phyloP scores from a whole-genome alignment of 1,140 invertebrate genomes.

The Drosophila albomicans region DNA sequence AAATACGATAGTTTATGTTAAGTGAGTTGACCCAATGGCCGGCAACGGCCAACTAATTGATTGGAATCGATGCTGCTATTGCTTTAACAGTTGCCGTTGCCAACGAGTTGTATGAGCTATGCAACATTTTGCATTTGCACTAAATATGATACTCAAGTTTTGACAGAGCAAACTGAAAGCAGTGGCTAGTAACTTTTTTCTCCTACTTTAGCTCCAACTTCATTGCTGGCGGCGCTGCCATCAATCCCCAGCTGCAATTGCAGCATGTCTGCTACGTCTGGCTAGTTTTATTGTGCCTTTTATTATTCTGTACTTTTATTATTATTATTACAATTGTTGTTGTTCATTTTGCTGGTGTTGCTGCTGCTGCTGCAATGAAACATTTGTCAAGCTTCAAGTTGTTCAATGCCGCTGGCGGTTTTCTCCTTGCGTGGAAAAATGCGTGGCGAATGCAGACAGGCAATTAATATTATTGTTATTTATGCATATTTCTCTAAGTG shows the following conservation, averaged over 20 bases:
- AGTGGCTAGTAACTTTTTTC: conserved; percentile 27
- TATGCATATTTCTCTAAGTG: conserved; percentile 61
- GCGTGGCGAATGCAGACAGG: conserved; percentile 69
- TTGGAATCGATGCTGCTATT: conserved; percentile 56
- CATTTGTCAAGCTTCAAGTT: conserved; percentile 61
- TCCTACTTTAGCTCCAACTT: conserved; percentile 5
- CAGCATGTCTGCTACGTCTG: conserved; percentile 14
- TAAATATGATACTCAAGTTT: conserved; percentile 14
- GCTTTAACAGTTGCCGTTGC: neutral
- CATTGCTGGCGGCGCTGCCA: conserved; percentile 46
- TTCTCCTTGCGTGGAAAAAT: conserved; percentile 51
- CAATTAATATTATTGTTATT: conserved; percentile 76
- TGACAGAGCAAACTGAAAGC: conserved; percentile 45
- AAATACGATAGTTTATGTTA: conserved; percentile 66
- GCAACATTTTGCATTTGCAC: conserved; percentile 31
- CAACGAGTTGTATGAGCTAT: conserved; percentile 40
- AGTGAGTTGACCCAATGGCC: conserved; percentile 67
- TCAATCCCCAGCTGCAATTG: conserved; percentile 65
- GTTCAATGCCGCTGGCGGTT: conserved; percentile 38
- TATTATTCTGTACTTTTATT: conserved; percentile 65
- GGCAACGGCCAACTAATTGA: conserved; percentile 53
- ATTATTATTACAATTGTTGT: conserved; percentile 35
- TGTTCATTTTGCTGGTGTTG: neutral
- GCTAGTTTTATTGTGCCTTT: conserved; percentile 58
- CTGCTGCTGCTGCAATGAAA: conserved; percentile 15